Evolutionary conservation across 2,888 invertebrate species (phyloP).

Genomic region (Spodoptera picta): DNA sequence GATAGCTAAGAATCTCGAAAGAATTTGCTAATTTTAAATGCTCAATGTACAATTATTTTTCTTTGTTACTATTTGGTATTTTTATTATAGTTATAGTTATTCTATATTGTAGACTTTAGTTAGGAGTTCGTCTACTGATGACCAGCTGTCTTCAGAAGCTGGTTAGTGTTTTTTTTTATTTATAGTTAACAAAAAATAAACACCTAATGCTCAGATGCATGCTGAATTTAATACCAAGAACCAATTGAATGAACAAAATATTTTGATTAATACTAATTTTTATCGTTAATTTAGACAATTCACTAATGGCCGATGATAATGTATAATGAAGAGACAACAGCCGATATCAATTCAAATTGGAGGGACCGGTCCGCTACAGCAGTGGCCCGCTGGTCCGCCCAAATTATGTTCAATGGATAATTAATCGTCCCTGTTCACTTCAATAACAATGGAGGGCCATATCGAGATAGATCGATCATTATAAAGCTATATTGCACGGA

Average conservation of each 20-base stretch:
- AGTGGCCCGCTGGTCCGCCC: slow-evolving; percentile 78
- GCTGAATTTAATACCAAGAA: no score
- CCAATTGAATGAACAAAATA: no score
- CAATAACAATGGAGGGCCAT: slow-evolving; percentile 79
- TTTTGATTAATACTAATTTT: no score
- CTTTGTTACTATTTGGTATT: slow-evolving; percentile 41
- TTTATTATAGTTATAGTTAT: slow-evolving; percentile 16
- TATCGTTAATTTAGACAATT: slow-evolving; percentile 15
- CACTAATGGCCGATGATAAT: slow-evolving; percentile 36
- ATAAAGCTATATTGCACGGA: slow-evolving; percentile 66
- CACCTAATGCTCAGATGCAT: no score
- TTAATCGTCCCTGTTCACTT: slow-evolving; percentile 83
- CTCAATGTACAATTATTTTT: slow-evolving; percentile 48
- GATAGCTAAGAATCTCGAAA: slow-evolving; percentile 69
- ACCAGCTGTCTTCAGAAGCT: no score
- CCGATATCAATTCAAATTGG: slow-evolving; percentile 73
- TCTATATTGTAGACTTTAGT: no score
- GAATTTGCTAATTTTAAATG: slow-evolving; percentile 70
- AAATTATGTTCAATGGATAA: slow-evolving; percentile 88
- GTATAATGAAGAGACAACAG: slow-evolving; percentile 63
- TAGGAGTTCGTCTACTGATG: no score
- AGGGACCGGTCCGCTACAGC: slow-evolving; percentile 73
- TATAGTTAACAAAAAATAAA: no score
- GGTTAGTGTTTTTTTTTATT: no score
- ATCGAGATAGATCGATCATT: slow-evolving; percentile 75